Percentiles rank a stretch among this genome's conserved stretches.
Evolutionary conservation across 2,113 vertebrate species (phyloP).

Genomic region (Falco punctatus): DNA sequence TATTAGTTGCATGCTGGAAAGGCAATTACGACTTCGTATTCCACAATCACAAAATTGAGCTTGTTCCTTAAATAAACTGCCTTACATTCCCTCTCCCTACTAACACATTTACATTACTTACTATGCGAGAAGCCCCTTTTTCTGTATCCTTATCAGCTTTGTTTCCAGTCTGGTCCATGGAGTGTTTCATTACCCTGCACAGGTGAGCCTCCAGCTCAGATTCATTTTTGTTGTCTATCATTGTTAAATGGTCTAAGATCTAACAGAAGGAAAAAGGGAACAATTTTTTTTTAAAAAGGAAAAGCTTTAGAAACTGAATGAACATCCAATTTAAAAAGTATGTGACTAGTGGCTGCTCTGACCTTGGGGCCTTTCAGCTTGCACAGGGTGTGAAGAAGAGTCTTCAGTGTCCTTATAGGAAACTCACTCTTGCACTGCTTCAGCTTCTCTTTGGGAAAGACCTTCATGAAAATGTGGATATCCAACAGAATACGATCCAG

Average conservation of each 20-base stretch:
- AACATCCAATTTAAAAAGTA: not conserved
- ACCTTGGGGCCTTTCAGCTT: conserved; percentile 94
- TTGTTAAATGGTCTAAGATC: conserved; percentile 95
- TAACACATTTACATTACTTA: conserved; percentile 64
- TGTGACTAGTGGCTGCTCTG: not conserved
- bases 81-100: not conserved
- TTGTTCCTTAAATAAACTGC: not conserved
- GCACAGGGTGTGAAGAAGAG: conserved; percentile 92
- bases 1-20: not conserved
- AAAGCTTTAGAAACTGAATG: not conserved
- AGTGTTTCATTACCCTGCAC: conserved; percentile 89
- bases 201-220: conserved; percentile 94
- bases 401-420: conserved; percentile 94
- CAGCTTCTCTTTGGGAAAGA: conserved; percentile 96
- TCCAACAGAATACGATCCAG: conserved; percentile 94
- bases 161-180: conserved; percentile 82
- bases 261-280: conserved; percentile 29
- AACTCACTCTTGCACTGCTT: conserved; percentile 95
- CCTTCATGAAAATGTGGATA: conserved; percentile 96
- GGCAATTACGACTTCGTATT: not conserved
- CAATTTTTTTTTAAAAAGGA: not conserved
- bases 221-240: conserved; percentile 98
- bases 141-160: conserved; percentile 92
- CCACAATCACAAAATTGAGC: not conserved
- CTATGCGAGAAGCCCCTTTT: conserved; percentile 84